phyloP scores from a whole-genome alignment of 2,888 invertebrate genomes.

The Drosophila pseudotalamancana region DNA sequence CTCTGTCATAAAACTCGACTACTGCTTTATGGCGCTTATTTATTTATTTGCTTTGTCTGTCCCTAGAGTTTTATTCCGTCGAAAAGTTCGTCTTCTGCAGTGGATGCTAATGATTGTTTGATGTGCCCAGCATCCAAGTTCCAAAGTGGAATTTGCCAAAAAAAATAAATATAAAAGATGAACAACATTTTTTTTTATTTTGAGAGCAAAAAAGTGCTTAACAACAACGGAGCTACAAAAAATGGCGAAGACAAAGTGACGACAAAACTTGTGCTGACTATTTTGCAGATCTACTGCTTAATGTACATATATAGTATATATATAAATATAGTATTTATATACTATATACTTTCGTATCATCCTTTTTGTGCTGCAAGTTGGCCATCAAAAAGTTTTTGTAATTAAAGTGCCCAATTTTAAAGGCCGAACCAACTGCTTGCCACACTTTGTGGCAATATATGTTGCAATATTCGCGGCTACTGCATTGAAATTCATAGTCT shows the following conservation, averaged over 20 bases:
- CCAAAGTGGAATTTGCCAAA: constrained; percentile 18
- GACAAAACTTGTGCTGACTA: constrained; percentile 20
- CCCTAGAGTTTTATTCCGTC: not conserved
- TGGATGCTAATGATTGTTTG: constrained; percentile 74
- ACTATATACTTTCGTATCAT: not conserved
- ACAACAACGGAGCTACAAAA: constrained; percentile 33
- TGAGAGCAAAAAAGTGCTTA: constrained; percentile 18
- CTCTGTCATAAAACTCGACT: too few relatives aligned
- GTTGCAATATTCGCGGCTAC: constrained; percentile 26
- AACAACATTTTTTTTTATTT: constrained; percentile 1
- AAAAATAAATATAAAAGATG: constrained; percentile 3
- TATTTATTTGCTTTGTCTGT: not conserved
- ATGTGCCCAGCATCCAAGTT: constrained; percentile 48
- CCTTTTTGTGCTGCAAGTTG: constrained; percentile 39
- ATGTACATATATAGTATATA: not conserved
- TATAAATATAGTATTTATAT: not conserved
- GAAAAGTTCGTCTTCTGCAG: constrained; percentile 48
- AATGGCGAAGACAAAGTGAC: constrained; percentile 35
- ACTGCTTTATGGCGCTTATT: too few relatives aligned
- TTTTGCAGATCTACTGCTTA: constrained; percentile 17
- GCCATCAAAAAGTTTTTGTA: constrained; percentile 64
- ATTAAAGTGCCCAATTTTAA: constrained; percentile 62
- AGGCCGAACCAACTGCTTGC: constrained; percentile 17
- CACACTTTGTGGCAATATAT: constrained; percentile 34
- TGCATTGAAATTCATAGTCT: constrained; percentile 53